A percentile compares a stretch with the other conserved stretches of the same genome.
phyloP scores from a whole-genome alignment of 2,113 vertebrate species.

The Tachuris rubrigastra region DNA sequence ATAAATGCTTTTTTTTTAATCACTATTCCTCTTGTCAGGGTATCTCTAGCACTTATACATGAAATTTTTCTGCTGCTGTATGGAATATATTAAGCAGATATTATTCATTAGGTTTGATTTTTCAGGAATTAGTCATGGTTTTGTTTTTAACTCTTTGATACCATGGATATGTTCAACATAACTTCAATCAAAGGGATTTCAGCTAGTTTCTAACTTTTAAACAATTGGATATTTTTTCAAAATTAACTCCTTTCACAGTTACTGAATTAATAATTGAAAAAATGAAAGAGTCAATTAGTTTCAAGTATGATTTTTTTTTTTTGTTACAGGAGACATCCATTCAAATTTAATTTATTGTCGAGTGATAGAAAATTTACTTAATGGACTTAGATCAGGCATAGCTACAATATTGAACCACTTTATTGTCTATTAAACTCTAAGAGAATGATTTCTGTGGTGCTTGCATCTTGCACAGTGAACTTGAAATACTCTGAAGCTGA shows the following conservation, averaged over 20 bases:
- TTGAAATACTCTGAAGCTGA: neutral
- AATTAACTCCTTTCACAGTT: neutral
- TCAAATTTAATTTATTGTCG: neutral
- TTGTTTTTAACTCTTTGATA: slow-evolving; percentile 27
- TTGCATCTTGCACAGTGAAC: neutral
- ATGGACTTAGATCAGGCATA: neutral
- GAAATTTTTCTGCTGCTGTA: neutral
- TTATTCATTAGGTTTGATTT: slow-evolving; percentile 30
- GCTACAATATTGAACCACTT: neutral
- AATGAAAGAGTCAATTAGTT: neutral
- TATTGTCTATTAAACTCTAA: neutral
- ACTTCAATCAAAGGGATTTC: neutral
- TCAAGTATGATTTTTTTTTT: neutral
- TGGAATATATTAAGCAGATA: neutral
- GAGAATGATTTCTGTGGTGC: neutral
- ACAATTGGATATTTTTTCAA: neutral
- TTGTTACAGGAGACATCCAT: neutral
- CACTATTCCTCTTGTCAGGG: neutral
- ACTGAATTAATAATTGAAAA: neutral
- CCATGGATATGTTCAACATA: neutral
- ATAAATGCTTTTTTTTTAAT: neutral
- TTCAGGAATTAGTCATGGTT: neutral
- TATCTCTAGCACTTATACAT: neutral
- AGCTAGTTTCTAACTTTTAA: neutral
- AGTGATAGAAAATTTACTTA: neutral